A percentile compares a stretch with the other conserved stretches of the same genome.
These are phyloP conservation scores for Perodicticus potto DNA, from an alignment of 2,797 vertebrate species.

Conservation along the genomic window DNA sequence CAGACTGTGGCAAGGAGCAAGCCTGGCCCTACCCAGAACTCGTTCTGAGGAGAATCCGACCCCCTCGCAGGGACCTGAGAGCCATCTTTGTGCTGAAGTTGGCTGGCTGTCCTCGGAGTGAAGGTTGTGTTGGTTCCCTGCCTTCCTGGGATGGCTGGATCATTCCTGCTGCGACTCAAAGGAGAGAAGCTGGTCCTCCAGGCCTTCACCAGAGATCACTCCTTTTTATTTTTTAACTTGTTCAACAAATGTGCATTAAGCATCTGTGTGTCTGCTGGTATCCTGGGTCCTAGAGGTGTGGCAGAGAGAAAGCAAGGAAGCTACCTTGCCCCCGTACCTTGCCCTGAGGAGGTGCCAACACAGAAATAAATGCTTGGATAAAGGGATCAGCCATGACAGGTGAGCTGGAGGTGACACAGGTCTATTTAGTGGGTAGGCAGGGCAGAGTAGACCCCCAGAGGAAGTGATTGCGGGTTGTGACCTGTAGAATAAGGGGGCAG, in stretches of 20 bases:
- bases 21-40: neutral
- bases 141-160: neutral
- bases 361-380: fast-evolving
- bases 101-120: neutral
- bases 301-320: neutral
- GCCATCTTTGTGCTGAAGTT: neutral
- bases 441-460: too few species aligned
- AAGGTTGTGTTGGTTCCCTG: slow-evolving; percentile 7
- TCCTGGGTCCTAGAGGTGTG: neutral
- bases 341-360: neutral
- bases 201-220: neutral
- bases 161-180: neutral
- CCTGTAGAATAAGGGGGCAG: neutral
- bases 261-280: neutral
- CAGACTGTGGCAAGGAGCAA: neutral
- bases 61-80: neutral
- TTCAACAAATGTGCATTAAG: neutral
- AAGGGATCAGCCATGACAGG: fast-evolving
- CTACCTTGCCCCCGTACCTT: neutral
- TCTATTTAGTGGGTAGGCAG: neutral
- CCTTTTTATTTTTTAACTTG: neutral
- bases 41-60: neutral
- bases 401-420: neutral
- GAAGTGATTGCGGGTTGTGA: neutral
- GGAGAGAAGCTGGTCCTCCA: neutral